Conservation (phyloP, 2,888 invertebrate genomes). For the Dryobotodes eremita region DNA sequence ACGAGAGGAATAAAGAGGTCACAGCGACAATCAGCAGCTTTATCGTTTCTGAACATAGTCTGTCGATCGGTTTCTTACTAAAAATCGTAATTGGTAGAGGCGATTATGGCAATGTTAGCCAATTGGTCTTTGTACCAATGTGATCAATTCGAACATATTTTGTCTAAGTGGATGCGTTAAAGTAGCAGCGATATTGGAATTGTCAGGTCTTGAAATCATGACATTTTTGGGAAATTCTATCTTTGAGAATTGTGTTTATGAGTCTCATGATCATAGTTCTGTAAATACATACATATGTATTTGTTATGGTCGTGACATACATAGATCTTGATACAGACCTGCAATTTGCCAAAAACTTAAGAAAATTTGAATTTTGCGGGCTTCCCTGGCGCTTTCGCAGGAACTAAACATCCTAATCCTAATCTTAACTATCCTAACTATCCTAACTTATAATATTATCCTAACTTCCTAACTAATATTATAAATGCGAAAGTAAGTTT, state of each 20-base stretch:
- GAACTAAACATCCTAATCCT: neutral
- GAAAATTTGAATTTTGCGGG: neutral
- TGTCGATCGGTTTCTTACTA: neutral
- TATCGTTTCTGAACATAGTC: neutral
- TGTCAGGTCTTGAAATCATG: neutral
- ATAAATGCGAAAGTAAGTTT: too few species aligned
- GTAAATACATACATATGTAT: neutral
- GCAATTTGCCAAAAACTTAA: neutral
- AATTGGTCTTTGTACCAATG: neutral
- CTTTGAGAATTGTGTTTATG: neutral
- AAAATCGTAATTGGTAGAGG: neutral
- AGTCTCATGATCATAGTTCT: neutral
- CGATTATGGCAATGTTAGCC: neutral
- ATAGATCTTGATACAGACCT: neutral
- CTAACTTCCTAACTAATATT: too few species aligned
- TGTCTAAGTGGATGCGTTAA: neutral
- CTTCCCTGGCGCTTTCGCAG: too few species aligned
- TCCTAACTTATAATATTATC: too few species aligned
- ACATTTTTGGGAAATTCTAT: neutral
- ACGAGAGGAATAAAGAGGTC: neutral
- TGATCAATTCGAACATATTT: constrained; percentile 7
- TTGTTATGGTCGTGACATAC: neutral
- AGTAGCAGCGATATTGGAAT: too few species aligned
- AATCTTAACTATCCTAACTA: too few species aligned
- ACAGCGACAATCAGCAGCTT: neutral